phyloP scores from a whole-genome alignment of 2,113 vertebrate genomes.

The Rhea americana region DNA sequence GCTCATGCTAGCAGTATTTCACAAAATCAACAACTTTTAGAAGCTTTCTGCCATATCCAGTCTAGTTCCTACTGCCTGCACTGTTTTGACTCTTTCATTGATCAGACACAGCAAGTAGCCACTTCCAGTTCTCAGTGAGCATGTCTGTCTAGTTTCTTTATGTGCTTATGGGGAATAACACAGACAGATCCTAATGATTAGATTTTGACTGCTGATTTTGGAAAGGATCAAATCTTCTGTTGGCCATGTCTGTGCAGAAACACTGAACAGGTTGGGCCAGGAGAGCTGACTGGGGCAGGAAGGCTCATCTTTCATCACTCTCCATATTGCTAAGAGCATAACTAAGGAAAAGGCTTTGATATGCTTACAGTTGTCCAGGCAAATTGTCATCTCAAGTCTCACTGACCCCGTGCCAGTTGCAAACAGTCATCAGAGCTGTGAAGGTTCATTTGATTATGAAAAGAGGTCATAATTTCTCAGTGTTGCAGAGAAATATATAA shows the following conservation, averaged over 20 bases:
- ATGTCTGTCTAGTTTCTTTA: not conserved
- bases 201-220: not conserved
- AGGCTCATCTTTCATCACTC: accelerated
- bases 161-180: not conserved
- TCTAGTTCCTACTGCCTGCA: not conserved
- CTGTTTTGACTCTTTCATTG: not conserved
- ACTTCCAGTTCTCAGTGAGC: not conserved
- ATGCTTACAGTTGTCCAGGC: not conserved
- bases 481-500: not conserved
- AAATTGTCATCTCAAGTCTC: not conserved
- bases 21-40: not conserved
- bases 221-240: not conserved
- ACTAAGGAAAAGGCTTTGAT: not conserved
- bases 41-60: not conserved
- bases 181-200: accelerated
- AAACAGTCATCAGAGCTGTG: not conserved
- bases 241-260: not conserved
- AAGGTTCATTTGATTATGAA: not conserved
- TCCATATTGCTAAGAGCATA: not conserved
- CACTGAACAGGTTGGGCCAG: not conserved
- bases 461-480: not conserved
- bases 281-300: not conserved
- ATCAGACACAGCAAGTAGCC: not conserved
- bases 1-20: not conserved
- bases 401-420: not conserved